These are phyloP conservation scores for Poecilobothrus nobilitatus DNA, from an alignment of 2,888 invertebrate genomes.

Conservation along the genomic window DNA sequence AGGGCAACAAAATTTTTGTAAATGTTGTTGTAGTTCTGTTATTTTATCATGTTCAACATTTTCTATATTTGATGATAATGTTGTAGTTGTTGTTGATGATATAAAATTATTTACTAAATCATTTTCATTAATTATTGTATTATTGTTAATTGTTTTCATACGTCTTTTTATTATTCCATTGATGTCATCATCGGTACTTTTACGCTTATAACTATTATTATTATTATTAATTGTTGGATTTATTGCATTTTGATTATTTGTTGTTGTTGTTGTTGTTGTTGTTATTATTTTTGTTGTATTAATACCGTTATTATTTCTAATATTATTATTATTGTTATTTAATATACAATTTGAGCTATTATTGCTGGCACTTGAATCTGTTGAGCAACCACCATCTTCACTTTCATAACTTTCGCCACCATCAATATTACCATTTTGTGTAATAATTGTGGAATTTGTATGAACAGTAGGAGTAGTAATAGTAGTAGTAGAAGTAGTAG, in stretches of 20 bases:
- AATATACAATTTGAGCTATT: slow-evolving; percentile 35
- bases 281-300: slow-evolving; percentile 21
- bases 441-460: not conserved
- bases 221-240: slow-evolving; percentile 13
- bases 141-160: slow-evolving; percentile 38
- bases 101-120: slow-evolving; percentile 5
- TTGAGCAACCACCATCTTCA: slow-evolving; percentile 46
- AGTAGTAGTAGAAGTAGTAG: no score
- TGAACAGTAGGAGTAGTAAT: not conserved
- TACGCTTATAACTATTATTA: slow-evolving; percentile 30
- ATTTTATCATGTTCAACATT: not conserved
- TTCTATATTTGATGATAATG: slow-evolving; percentile 7
- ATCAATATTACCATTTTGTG: slow-evolving; percentile 17
- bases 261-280: slow-evolving; percentile 20
- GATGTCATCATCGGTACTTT: slow-evolving; percentile 33
- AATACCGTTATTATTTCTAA: slow-evolving; percentile 26
- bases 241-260: slow-evolving; percentile 25
- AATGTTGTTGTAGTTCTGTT: not conserved
- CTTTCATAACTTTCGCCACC: slow-evolving; percentile 52
- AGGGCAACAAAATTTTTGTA: slow-evolving; percentile 48
- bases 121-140: slow-evolving; percentile 25
- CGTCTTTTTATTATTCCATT: slow-evolving; percentile 32
- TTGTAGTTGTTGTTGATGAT: slow-evolving; percentile 15
- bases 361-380: slow-evolving; percentile 44
- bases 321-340: slow-evolving; percentile 40